Evolutionary conservation across 23 tunicate genomes (phyloP), one percentile per base, ranked within the genome.

Genomic region (Diplosoma virens): DNA sequence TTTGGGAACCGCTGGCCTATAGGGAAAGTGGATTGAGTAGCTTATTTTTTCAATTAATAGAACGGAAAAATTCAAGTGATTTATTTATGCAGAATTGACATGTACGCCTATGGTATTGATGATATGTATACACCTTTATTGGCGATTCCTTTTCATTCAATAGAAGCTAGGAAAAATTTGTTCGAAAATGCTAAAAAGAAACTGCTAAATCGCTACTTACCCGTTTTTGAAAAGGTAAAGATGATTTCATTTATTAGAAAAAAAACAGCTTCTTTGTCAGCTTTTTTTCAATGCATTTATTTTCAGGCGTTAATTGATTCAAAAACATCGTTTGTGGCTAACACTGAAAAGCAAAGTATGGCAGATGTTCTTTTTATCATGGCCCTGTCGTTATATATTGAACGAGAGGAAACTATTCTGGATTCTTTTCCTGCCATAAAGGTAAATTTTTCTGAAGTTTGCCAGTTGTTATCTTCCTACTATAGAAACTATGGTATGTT

Each of bases 181-280:
- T 35, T 17, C 2, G 9, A 68, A 33, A 30, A 68, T n/a, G 75
- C 14, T 5, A 68, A 34, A 68, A 23, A 33, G 30, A 68, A 33
- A 35, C 5, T 68, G 9, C 7, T 35, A 7, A n/a, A 54, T 34
- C 54, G 75, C 3, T 68, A 68, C 28, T 68, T 68, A 3, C 53
- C 53, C 26, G 75, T 68, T 20, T 68, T 68, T 23, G 75, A 68
- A 68, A 68, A 68, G 75, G 75, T 68, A 16, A 5, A 54, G 11
- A 46, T n/a, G n/a, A n/a, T n/a, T n/a, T n/a, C n/a, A n/a, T n/a
- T n/a, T n/a, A n/a, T n/a, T n/a, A n/a, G n/a, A n/a, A n/a, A n/a
- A n/a, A n/a, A n/a, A n/a, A n/a, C n/a, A n/a, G n/a, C n/a, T n/a
- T n/a, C n/a, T n/a, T n/a, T n/a, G n/a, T n/a, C n/a, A n/a, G n/a